Base-by-base conservation (phyloP, 2,797 vertebrate genomes). In the Ciconia nigra region DNA sequence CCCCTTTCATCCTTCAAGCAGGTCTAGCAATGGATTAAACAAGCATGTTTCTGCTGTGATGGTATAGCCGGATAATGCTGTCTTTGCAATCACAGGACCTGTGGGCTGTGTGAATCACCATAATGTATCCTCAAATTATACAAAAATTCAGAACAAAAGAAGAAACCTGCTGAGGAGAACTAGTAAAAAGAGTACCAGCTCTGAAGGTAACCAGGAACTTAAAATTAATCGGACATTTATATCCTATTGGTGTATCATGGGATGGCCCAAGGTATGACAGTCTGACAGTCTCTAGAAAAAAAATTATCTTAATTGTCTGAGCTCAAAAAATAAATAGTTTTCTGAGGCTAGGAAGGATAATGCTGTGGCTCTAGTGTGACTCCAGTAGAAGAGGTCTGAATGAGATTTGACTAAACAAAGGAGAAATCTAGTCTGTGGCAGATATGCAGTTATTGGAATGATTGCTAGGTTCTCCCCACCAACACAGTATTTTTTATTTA, bases 401-500 rank as follows among this genome's bases (percentile, higher is more conserved):
- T 41, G 67, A 39, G 41, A 37, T 55, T 41, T 61, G 37, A 49
- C 31, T 49, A 31, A 49, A 89, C 61, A 49, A 66, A 72, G 19
- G 21, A 55, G 35, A 61, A 80, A 78, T 47, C 28, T 5, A 49
- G 42, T 46, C 33, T 84, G 67, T 61, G 55, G 25, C 25, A 63
- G 67, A 35, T 63, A 13, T 2, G 5, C 12, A 49, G 57, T 39
- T 24, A 8, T 1, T 57, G 37, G 33, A 73, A 42, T 41, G 74
- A 57, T 9, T 67, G 39, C n/a, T 26, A 58, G 20, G 33, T 70
- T 44, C 44, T 76, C 39, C 37, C 28, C 17, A 54, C 31, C 14
- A 52, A 17, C 4, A 9, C 1, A 0, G 3, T 33, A 3, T 8
- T 15, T 33, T 41, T 72, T n/a, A n/a, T n/a, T n/a, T n/a, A n/a